These are phyloP conservation scores for Ceratoteleas bidentatus DNA, from an alignment of 1,140 invertebrate species.

Conservation along the genomic window DNA sequence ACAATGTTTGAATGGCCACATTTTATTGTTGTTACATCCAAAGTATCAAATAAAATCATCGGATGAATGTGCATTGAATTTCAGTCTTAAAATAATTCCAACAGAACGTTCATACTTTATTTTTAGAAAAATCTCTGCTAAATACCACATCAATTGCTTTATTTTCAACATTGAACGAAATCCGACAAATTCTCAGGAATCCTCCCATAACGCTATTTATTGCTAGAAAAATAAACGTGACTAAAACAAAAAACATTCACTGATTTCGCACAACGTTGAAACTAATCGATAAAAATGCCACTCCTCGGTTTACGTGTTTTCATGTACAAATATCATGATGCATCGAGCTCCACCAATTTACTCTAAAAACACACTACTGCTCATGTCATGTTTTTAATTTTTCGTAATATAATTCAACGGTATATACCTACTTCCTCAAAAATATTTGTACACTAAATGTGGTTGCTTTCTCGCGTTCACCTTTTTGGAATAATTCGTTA, in stretches of 20 bases:
- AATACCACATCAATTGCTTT: constrained; percentile 7
- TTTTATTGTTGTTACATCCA: constrained; percentile 17
- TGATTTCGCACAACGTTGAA: constrained; percentile 35
- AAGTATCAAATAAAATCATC: constrained; percentile 20
- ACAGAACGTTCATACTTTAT: constrained; percentile 18
- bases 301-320: constrained; percentile 34
- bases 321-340: constrained; percentile 57
- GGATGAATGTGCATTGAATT: constrained; percentile 35
- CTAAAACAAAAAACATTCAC: not conserved
- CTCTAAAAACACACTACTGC: constrained; percentile 69
- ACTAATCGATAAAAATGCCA: constrained; percentile 21
- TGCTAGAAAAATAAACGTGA: not conserved
- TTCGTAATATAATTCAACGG: constrained; percentile 77
- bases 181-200: not conserved
- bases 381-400: constrained; percentile 55
- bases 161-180: constrained; percentile 32
- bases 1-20: too few relatives aligned
- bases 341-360: constrained; percentile 47
- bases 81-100: constrained; percentile 57
- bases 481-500: constrained; percentile 76
- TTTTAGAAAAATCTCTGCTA: constrained; percentile 17
- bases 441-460: constrained; percentile 81
- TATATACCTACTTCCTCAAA: constrained; percentile 74
- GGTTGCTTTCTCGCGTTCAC: constrained; percentile 62
- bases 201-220: not conserved